Base-by-base conservation (phyloP, 1,140 invertebrate species). In the Cotesia chilonis region DNA sequence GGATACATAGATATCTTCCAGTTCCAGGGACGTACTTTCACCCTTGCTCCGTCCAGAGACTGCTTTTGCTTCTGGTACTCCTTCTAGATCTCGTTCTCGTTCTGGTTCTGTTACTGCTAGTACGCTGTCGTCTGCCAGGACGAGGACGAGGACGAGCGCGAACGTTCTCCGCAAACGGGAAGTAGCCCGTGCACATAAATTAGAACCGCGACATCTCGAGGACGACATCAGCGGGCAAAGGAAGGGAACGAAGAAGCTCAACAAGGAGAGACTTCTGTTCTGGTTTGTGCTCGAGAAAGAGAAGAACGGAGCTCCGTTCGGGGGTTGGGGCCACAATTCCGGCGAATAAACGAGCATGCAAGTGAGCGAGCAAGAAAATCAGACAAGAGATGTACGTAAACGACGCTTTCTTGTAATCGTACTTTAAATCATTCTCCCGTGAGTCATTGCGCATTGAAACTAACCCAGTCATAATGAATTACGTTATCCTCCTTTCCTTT, bases 1-100 rank as follows among this genome's bases (percentile, higher is more conserved):
- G 83, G 80, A 84, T 84, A 83, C 84, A 83, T 84, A 83, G 84
- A 86, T 85, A 85, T 85, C 84, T 85, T 83, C 81, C 79, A 79
- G 78, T 85, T 83, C 81, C 79, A 79, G 78, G 79, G 75, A 79
- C 77, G 80, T 81, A 82, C 80, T 41, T 71, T 72, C 60, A 68
- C 76, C 81, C 79, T 80, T 79, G 76, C 76, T 68, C 73, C 77
- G 78, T 79, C 77, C 73, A 76, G 76, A 47, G 41, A 9, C 41
- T 47, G 41, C 41, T 47, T 47, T 47, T 47, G 41, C 41, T 47
- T 74, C 64, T 71, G 73, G 72, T 71, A 28, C 28, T 28, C 28
- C 28, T 28, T 28, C 28, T 28, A 28, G 28, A 28, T 28, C 28
- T 28, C 28, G 28, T 28, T 28, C 28, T 28, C 28, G 28, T 28